Base-by-base conservation (phyloP, 2,797 vertebrate species). In the Arnoldichthys spilopterus region DNA sequence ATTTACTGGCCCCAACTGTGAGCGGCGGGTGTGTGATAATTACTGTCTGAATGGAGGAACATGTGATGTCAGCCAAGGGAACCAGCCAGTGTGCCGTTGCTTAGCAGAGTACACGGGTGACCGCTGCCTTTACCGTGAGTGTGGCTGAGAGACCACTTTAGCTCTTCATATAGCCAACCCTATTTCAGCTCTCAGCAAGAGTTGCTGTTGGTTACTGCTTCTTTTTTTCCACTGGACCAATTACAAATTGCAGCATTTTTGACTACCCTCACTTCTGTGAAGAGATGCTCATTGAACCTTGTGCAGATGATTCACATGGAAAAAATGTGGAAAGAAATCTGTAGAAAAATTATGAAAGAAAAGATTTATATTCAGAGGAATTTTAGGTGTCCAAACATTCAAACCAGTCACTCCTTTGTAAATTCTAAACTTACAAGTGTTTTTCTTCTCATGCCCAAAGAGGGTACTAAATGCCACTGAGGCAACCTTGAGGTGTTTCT, bases 91-190 rank as follows among this genome's bases (percentile, higher is more conserved):
- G 76, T 99, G 98, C 59, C 93, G 91, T 81, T 99, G 98, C 85
- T 92, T 93, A 87, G 88, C 94, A 0, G 97, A 99, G 59, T 98
- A 98, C 75, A 98, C 97, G 0, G 97, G 98, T 64, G 97, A 99
- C 85, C 95, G 96, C 63, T 99, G 98, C 83, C 95, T 97, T 67
- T 94, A 95, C 81, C 97, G 98, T 99, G 89, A 98, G 98, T 97
- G 63, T 51, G 16, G 28, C 9, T 24, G n/a, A 64, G 20, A 37
- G 40, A n/a, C n/a, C 30, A 69, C 45, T 32, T 43, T 74, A 20
- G 4, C 22, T 37, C 37, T 59, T 9, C 61, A 72, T 74, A 16
- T 43, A 26, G 13, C 26, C 45, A 28, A 32, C 5, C 26, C 16
- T 32, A 51, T 47, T 47, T 68, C 64, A 16, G 24, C 22, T 12